Base-by-base conservation (phyloP, 2,888 invertebrate species). In the Phragmatobia fuliginosa region DNA sequence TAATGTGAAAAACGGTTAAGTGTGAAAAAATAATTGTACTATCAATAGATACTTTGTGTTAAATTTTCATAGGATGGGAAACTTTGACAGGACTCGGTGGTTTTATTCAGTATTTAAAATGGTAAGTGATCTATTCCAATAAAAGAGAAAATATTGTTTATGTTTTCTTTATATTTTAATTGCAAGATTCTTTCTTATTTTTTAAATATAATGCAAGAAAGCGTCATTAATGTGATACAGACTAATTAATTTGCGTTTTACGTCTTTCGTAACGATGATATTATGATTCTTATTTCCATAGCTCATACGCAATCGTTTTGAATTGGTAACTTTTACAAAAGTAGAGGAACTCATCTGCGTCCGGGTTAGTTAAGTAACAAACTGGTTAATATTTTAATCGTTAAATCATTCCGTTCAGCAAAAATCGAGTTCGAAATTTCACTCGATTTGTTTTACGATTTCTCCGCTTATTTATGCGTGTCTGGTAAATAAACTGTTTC, bases 1-100 rank as follows among this genome's bases (percentile, higher is more conserved):
- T 91, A 82, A 91, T 93, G 93, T 94, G 92, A 90, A 87, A 86
- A 85, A 88, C 84, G 82, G 80, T 92, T 88, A 87, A 90, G 87
- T 84, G 70, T 70, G 74, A 83, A 28, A 21, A 68, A 84, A 80
- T 36, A 38, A 83, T 77, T 75, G 77, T 78, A 82, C 85, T 82
- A 86, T 85, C 78, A 67, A 86, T 87, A 87, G 83, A 88, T 87
- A 87, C 83, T 89, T 86, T 85, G 82, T 87, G 83, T 82, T 79
- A 76, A 80, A 78, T 82, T 83, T 85, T 84, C 80, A 84, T 80
- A 89, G 87, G 83, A 94, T 94, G 94, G 93, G 94, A 86, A 90
- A 87, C 84, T 89, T 87, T 84, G 91, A 91, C 82, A 88, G 90
- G 88, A 91, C 87, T 87, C 91, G 88, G 85, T 85, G 85, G 80